These are phyloP conservation scores for Siphlonurus alternatus DNA, from an alignment of 2,888 invertebrate genomes.

Conservation along the genomic window DNA sequence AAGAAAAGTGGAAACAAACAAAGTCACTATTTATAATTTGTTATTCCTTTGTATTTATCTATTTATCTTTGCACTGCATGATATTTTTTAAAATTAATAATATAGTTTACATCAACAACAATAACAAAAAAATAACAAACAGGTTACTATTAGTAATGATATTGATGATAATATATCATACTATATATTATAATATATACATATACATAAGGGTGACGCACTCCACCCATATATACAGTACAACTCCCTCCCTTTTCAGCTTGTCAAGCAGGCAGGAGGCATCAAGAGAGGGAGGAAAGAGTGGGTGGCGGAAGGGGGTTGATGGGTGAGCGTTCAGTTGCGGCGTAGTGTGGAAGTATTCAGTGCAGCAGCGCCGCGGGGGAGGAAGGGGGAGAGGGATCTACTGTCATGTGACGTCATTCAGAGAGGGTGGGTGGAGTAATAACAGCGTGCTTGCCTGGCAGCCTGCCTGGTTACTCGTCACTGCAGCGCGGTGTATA, in stretches of 20 bases:
- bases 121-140: no score
- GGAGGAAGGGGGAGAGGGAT: neutral
- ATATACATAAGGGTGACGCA: neutral
- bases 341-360: conserved; percentile 1
- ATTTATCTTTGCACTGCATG: no score
- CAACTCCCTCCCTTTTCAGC: neutral
- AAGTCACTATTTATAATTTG: no score
- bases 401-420: neutral
- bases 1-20: no score
- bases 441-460: neutral
- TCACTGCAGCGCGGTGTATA: neutral
- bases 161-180: no score
- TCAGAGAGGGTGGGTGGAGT: neutral
- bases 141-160: no score
- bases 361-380: neutral
- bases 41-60: no score
- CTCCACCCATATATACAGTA: neutral
- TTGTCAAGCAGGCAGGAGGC: neutral
- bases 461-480: neutral
- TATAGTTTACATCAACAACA: no score
- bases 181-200: no score
- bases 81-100: no score
- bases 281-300: neutral
- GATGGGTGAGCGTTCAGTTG: neutral
- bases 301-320: neutral